A percentile compares a stretch with the other conserved stretches of the same genome.
These are phyloP conservation scores for Sinella curviseta DNA, from an alignment of 1,140 invertebrate genomes.

Conservation along the genomic window DNA sequence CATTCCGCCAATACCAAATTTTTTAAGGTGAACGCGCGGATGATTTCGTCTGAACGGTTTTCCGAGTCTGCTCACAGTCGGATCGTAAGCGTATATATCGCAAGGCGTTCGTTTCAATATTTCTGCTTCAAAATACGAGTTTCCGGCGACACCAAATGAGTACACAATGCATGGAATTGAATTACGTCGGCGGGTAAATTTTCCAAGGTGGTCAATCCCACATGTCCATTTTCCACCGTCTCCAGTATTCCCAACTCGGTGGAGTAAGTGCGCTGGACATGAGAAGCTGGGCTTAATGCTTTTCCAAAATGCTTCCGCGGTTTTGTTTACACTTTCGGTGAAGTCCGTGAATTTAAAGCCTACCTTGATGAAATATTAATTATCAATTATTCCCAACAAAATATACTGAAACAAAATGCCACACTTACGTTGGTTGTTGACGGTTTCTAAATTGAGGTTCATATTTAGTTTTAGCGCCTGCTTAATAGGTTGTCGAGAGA, in stretches of 20 bases:
- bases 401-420: too few relatives aligned
- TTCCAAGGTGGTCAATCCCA: neutral
- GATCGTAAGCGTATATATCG: conserved; percentile 23
- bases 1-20: neutral
- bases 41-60: neutral
- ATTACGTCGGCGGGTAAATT: neutral
- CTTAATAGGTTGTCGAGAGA: too few relatives aligned
- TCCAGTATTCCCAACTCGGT: neutral
- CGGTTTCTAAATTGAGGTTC: too few relatives aligned
- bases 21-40: neutral
- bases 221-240: conserved; percentile 36
- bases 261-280: neutral
- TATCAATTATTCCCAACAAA: too few relatives aligned
- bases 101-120: conserved; percentile 28
- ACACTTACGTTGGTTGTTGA: too few relatives aligned
- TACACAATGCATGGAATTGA: conserved; percentile 34
- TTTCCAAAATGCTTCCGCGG: too few relatives aligned
- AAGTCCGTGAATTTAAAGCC: too few relatives aligned
- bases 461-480: too few relatives aligned
- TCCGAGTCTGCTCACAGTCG: neutral
- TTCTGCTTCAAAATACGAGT: conserved; percentile 23
- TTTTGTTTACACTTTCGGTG: too few relatives aligned
- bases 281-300: neutral
- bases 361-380: too few relatives aligned
- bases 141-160: conserved; percentile 24